Evolutionary conservation across 2,797 vertebrate genomes (phyloP), one percentile per base, ranked within the genome.

Genomic region (Clangula hyemalis): DNA sequence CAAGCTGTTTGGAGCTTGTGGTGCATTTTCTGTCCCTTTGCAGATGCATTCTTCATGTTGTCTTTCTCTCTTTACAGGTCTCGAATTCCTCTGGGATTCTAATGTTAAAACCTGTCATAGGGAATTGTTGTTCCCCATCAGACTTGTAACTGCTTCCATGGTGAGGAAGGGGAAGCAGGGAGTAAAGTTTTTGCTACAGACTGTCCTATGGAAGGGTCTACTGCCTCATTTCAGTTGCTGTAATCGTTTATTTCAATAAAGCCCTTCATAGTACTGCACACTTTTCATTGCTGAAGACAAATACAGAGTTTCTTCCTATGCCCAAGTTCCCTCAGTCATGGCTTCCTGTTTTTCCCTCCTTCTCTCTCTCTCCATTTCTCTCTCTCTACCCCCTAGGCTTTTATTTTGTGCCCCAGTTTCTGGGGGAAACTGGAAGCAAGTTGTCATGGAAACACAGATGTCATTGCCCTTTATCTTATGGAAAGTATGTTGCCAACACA

Each of bases 161-260:
- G 34, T 38, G 78, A 77, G 25, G 69, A 80, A 36, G 32, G 13
- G 13, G 27, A 69, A 0, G 0, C 18, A 71, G 32, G 17, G 24
- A 19, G n/a, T 87, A 65, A 27, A 68, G 57, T 13, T 5, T 38
- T 5, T 9, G 32, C 39, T 6, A 6, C n/a, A 38, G 49, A 38
- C 36, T 36, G 24, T 38, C 24, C 66, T 66, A 6, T 75, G 87
- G 66, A 81, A n/a, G 47, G 5, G 5, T 80, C 49, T 81, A 43
- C 60, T 58, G 73, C 49, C 56, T 73, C 36, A 1, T 19, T 54
- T 11, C 74, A 32, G 32, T 81, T 32, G 56, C 47, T 62, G 49
- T 75, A 75, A 71, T 70, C 4, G 11, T 76, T 64, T 58, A 56
- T 5, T 1, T 70, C 89, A 96, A 96, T 97, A 97, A 97, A 97